These are phyloP conservation scores for Spinus pinus DNA, from an alignment of 2,797 vertebrate species.

Conservation along the genomic window DNA sequence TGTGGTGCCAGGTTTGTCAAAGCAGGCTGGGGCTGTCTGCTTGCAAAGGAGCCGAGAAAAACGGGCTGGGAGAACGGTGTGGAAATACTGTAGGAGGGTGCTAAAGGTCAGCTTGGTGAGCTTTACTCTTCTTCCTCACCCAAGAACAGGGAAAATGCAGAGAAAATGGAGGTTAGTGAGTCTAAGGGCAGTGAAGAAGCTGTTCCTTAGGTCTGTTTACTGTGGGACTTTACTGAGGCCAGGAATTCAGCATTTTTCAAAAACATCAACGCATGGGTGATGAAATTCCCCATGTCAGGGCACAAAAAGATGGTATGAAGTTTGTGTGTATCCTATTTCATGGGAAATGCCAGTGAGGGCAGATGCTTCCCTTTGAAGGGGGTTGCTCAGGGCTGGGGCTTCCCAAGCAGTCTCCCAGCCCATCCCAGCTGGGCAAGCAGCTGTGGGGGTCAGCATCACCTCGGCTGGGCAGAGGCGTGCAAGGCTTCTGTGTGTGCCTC, in stretches of 20 bases:
- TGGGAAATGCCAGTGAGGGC: not conserved
- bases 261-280: not conserved
- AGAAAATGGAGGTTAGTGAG: not conserved
- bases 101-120: not conserved
- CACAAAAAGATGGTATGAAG: not conserved
- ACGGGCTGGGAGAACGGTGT: rapidly evolving
- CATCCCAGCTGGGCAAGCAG: rapidly evolving
- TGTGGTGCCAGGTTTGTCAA: not conserved
- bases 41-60: not conserved
- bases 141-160: not conserved
- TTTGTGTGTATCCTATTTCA: not conserved
- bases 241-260: not conserved
- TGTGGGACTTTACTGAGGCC: not conserved
- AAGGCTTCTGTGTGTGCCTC: not conserved
- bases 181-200: not conserved
- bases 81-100: not conserved
- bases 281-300: not conserved
- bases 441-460: not conserved
- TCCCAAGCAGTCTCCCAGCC: not conserved
- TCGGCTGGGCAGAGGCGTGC: rapidly evolving
- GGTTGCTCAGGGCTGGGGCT: not conserved
- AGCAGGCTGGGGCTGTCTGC: not conserved
- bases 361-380: not conserved
- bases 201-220: not conserved
- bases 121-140: not conserved